Evolutionary conservation across 2,888 invertebrate species (phyloP).

Genomic region (Agonopterix subpropinquella): DNA sequence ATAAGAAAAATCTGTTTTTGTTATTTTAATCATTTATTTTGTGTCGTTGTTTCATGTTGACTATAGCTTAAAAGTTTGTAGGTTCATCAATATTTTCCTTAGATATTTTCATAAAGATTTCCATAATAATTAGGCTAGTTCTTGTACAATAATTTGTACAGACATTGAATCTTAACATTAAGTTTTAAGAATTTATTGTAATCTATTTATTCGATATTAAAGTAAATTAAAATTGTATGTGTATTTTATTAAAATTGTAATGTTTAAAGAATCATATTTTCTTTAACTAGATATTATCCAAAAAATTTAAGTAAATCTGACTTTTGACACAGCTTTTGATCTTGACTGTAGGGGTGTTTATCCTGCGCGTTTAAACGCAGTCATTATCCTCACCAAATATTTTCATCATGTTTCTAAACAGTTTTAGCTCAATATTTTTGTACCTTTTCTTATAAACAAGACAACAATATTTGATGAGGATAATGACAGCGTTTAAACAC

Average conservation of each 20-base stretch:
- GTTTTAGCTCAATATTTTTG: too few relatives aligned
- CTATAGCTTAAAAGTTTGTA: neutral
- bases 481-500: too few relatives aligned
- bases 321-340: too few relatives aligned
- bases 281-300: too few relatives aligned
- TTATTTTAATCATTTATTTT: conserved; percentile 5
- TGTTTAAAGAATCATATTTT: neutral
- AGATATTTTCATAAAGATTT: conserved; percentile 1
- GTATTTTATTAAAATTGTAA: neutral
- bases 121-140: conserved; percentile 23
- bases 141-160: conserved; percentile 64
- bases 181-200: conserved; percentile 11
- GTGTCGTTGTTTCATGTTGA: conserved; percentile 1
- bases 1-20: conserved; percentile 9
- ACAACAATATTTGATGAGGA: too few relatives aligned
- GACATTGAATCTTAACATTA: conserved; percentile 57
- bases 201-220: conserved; percentile 9
- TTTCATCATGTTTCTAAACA: too few relatives aligned
- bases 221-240: neutral
- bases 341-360: too few relatives aligned
- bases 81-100: neutral
- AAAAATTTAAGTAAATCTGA: too few relatives aligned
- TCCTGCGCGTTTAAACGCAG: too few relatives aligned
- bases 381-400: too few relatives aligned
- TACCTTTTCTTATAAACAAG: too few relatives aligned